Evolutionary conservation across 2,888 invertebrate genomes (phyloP), one percentile per base, ranked within the genome.

Genomic region (Campoplex capitator): DNA sequence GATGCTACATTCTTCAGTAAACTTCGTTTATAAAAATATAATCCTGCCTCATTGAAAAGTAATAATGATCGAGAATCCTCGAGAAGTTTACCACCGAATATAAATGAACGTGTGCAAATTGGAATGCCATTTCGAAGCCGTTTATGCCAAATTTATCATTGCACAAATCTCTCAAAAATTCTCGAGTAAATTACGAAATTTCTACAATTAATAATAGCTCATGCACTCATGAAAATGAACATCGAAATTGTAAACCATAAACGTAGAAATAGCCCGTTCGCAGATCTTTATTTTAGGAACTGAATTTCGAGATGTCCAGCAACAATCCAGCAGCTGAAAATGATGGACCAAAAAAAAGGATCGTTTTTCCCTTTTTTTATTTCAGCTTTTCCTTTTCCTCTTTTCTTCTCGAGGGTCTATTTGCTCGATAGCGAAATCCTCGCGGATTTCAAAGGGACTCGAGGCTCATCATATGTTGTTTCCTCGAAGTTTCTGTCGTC

Each of bases 361-460:
- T 58, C 23, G 6, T 65, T 35, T 51, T 51, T 8, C 18, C 18
- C 23, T 18, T 35, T 32, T 42, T 68, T 8, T 13, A 8, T 23
- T 23, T 23, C 23, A 8, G 13, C 51, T 3, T 45, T 11, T 11
- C 45, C 11, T 13, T 45, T 45, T 45, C 16, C 65, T 32, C 28
- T 48, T 45, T 35, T 45, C 68, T 56, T 51, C 62, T 54, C 51
- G 28, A 74, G 65, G 65, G 58, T 70, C n/a, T 18, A 58, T 23
- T 85, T 76, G 62, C 76, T n/a, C 70, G 73, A 68, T 70, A 51
- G 16, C 28, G 35, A 81, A 85, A 80, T 85, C 76, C 71, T 81
- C 71, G 13, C 42, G 71, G 80, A 85, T 85, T 71, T 54, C 18
- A 28, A 67, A 56, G 51, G 35, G 56, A 58, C 42, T 62, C 18